A percentile compares a stretch with the other conserved stretches of the same genome.
phyloP scores from a whole-genome alignment of 2,888 invertebrate genomes.

The Tinea semifulvella region DNA sequence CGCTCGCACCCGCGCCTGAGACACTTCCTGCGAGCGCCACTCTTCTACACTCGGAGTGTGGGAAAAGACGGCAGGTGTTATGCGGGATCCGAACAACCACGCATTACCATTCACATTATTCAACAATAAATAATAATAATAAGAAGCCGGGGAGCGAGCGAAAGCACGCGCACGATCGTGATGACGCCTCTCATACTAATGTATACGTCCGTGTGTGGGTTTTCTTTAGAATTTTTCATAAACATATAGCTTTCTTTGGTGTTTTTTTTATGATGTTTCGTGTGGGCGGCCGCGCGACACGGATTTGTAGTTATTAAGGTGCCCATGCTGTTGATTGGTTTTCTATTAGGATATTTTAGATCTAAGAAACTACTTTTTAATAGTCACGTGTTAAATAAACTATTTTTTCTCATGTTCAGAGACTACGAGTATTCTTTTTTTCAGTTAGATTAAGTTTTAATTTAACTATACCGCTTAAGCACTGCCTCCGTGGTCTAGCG shows the following conservation, averaged over 20 bases:
- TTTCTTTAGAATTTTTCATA: constrained; percentile 7
- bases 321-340: background rate
- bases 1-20: constrained; percentile 40
- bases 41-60: constrained; percentile 47
- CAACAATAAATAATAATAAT: constrained; percentile 67
- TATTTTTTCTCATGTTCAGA: too few species aligned
- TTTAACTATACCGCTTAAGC: too few species aligned
- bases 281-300: constrained; percentile 57
- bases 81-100: constrained; percentile 67
- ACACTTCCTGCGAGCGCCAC: constrained; percentile 45
- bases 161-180: constrained; percentile 59
- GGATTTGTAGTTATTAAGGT: constrained; percentile 29
- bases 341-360: background rate
- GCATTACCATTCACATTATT: constrained; percentile 68
- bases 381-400: too few species aligned
- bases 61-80: constrained; percentile 70
- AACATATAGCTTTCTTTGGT: constrained; percentile 3
- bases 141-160: constrained; percentile 64
- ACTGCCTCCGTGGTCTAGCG: too few species aligned
- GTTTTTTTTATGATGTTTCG: constrained; percentile 41
- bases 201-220: constrained; percentile 39
- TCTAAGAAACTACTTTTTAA: too few species aligned
- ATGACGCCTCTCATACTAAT: constrained; percentile 51
- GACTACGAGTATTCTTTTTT: too few species aligned
- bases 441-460: too few species aligned